A percentile compares a stretch with the other conserved stretches of the same genome.
These are phyloP conservation scores for Xerus rutilus DNA, from an alignment of 2,797 vertebrate genomes.

Conservation along the genomic window DNA sequence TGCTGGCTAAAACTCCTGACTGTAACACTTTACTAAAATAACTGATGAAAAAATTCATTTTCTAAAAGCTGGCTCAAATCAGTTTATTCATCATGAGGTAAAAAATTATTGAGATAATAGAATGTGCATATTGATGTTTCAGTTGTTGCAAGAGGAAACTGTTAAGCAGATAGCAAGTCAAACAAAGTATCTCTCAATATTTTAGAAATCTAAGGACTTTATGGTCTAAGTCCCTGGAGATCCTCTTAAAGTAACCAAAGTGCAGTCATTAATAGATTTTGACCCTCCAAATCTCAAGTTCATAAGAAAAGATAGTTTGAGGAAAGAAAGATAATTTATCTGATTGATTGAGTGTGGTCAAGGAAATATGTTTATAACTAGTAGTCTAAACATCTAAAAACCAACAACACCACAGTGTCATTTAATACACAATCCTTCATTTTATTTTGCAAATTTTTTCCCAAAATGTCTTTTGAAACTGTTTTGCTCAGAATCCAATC, in stretches of 20 bases:
- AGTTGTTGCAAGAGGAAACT: not conserved
- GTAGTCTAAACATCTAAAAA: not conserved
- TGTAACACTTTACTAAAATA: not conserved
- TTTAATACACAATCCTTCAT: not conserved
- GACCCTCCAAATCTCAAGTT: not conserved
- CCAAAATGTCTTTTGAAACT: not conserved
- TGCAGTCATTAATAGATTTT: not conserved
- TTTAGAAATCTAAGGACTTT: not conserved
- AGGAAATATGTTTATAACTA: not conserved
- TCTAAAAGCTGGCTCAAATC: not conserved
- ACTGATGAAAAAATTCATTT: not conserved
- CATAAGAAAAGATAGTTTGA: not conserved
- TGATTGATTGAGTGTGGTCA: not conserved
- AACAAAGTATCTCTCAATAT: not conserved
- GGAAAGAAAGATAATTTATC: slow-evolving; percentile 5
- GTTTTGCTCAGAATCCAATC: not conserved
- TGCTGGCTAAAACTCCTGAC: not conserved
- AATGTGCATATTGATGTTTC: not conserved
- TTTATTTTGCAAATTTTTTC: not conserved
- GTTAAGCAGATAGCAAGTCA: not conserved
- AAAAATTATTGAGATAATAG: not conserved
- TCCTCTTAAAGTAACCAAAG: not conserved
- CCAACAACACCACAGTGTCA: too few relatives aligned
- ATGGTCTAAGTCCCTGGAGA: not conserved
- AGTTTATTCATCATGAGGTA: not conserved